phyloP scores from a whole-genome alignment of 2,888 invertebrate species.

The Helobdella robusta region DNA sequence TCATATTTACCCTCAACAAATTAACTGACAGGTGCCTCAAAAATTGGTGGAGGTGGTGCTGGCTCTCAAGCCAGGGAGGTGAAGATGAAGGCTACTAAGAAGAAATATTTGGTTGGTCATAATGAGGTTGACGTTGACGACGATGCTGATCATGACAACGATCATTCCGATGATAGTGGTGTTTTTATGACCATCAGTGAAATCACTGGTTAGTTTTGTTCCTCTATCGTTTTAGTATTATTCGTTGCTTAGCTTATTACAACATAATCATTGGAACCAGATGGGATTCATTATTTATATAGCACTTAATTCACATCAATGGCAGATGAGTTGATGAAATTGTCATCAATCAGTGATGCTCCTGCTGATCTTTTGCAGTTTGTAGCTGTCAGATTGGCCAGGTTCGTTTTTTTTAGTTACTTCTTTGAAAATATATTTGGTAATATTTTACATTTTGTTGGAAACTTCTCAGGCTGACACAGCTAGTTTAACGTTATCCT shows the following conservation, averaged over 20 bases:
- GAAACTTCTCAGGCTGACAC: too few species aligned
- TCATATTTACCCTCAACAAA: too few species aligned
- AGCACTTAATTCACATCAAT: too few species aligned
- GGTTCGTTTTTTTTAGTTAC: too few species aligned
- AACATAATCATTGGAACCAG: too few species aligned
- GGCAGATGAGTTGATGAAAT: not conserved
- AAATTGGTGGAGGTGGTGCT: conserved; percentile 61
- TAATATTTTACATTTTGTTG: too few species aligned
- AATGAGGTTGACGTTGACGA: conserved; percentile 61
- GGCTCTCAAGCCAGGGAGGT: conserved; percentile 87
- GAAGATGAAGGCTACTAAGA: conserved; percentile 85
- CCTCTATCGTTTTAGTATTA: not conserved
- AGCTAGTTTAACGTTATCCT: too few species aligned
- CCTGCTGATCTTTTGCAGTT: not conserved
- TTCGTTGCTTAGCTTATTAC: not conserved
- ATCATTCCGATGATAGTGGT: not conserved
- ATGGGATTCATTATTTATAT: not conserved
- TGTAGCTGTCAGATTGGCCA: not conserved
- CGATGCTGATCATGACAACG: conserved; percentile 53
- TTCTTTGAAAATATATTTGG: too few species aligned
- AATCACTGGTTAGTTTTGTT: conserved; percentile 1
- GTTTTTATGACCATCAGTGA: not conserved
- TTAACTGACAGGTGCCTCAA: not conserved
- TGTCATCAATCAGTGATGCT: not conserved
- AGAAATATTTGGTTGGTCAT: conserved; percentile 51